These are phyloP conservation scores for Spodoptera litura DNA, from an alignment of 1,140 invertebrate genomes.

Conservation along the genomic window DNA sequence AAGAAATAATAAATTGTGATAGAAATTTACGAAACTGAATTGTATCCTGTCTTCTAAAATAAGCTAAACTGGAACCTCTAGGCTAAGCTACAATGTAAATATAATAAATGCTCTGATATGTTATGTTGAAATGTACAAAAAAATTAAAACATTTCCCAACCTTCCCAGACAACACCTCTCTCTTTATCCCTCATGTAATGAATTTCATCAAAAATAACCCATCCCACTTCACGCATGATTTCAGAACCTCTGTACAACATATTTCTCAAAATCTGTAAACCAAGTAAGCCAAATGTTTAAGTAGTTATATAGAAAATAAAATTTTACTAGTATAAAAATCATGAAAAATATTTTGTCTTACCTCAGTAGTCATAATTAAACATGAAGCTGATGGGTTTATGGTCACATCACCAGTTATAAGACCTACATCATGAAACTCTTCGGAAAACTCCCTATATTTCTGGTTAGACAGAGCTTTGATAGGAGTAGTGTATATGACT, in stretches of 20 bases:
- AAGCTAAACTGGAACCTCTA: too few species aligned
- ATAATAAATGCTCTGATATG: too few species aligned
- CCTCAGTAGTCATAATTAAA: slow-evolving; percentile 99
- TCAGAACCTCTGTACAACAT: slow-evolving; percentile 99
- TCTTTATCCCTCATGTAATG: slow-evolving; percentile 99
- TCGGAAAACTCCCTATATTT: slow-evolving; percentile 99
- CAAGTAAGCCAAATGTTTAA: background rate
- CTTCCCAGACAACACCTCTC: slow-evolving; percentile 98
- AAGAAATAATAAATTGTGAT: too few species aligned
- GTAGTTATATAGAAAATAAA: too few species aligned
- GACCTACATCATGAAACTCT: slow-evolving; percentile 98
- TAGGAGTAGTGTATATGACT: slow-evolving; percentile 99
- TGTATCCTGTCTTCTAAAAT: too few species aligned
- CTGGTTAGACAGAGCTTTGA: slow-evolving; percentile 99
- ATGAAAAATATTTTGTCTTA: slow-evolving; percentile 67
- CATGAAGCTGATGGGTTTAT: slow-evolving; percentile 99
- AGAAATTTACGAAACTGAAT: too few species aligned
- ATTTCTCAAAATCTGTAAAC: slow-evolving; percentile 95
- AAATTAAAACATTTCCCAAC: slow-evolving; percentile 57
- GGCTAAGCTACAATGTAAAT: too few species aligned
- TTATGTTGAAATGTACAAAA: too few species aligned
- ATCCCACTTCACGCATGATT: slow-evolving; percentile 99
- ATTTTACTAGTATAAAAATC: too few species aligned
- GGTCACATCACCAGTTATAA: slow-evolving; percentile 99
- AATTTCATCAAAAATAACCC: slow-evolving; percentile 99